Evolutionary conservation across 2,888 invertebrate genomes (phyloP), one percentile per base, ranked within the genome.

Genomic region (Desoria tigrina): DNA sequence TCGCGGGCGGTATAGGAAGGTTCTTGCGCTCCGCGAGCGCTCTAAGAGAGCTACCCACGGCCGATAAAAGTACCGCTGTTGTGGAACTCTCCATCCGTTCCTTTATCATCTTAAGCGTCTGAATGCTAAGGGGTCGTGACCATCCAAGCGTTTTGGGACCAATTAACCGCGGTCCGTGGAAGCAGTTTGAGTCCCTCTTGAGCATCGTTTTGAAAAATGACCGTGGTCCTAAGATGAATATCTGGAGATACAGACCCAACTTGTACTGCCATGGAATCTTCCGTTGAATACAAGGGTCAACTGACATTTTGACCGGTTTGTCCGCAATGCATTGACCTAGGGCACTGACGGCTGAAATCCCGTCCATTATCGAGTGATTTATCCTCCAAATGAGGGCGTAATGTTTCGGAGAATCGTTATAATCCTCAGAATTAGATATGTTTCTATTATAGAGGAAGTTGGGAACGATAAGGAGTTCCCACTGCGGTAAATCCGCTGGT

Each of bases 391-490:
- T 58, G 9, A 58, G 23, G 28, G 27, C 42, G 42, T 58, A 58
- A 21, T 58, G 28, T 2, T 16, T 7, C n/a, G 21, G 21, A 18
- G 14, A 16, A 6, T 11, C 16, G 4, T 45, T 21, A 16, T 6
- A n/a, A 6, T 9, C 26, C 21, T 24, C 26, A 26, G 6, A 11
- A 4, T 6, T 54, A 53, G 18, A 28, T 28, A 42, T n/a, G 24
- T 45, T 2, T 42, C 23, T n/a, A 39, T 54, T 42, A 42, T 56
- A 42, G 32, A 42, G 56, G 49, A 72, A 72, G 50, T 68, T 68
- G 24, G 72, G 72, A 37, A 72, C 64, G 1, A 72, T 68, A 16
- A 67, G 57, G 26, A 72, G 60, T n/a, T 68, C 66, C 72, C 72
- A 72, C 28, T 68, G 69, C 3, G 72, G 72, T 26, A 68, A 60